Evolutionary conservation across 2,888 invertebrate genomes (phyloP).

Genomic region (Mongoloraphidia duomilia): DNA sequence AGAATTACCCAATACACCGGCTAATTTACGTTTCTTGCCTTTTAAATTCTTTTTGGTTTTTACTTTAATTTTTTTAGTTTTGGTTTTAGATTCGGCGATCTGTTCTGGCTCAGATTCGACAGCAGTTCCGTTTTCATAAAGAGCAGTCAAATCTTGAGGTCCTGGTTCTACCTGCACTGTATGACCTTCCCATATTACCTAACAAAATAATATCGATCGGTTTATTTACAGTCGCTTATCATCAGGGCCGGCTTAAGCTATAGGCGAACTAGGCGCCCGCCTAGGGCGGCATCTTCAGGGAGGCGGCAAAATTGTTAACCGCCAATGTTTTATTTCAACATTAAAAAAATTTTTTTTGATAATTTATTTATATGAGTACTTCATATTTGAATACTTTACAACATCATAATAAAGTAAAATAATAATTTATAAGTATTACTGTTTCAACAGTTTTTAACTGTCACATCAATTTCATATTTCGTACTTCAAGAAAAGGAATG

Average conservation of each 20-base stretch:
- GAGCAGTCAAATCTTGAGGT: constrained; percentile 22
- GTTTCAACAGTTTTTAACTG: no score
- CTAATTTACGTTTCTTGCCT: constrained; percentile 34
- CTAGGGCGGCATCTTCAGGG: no score
- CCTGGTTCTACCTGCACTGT: constrained; percentile 45
- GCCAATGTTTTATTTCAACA: no score
- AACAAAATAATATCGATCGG: constrained; percentile 18
- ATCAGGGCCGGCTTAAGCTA: not conserved
- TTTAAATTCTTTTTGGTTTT: constrained; percentile 26
- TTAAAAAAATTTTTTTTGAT: no score
- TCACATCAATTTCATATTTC: no score
- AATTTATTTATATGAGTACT: no score
- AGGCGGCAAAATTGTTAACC: no score
- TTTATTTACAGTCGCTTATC: not conserved
- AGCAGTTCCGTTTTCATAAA: constrained; percentile 20
- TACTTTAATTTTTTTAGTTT: constrained; percentile 28
- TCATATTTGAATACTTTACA: no score
- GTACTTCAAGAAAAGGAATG: no score
- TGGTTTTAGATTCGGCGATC: constrained; percentile 22
- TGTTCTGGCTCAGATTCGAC: constrained; percentile 17
- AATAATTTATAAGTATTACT: no score
- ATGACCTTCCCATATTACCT: constrained; percentile 53
- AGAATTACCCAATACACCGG: constrained; percentile 25
- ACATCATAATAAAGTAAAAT: no score
- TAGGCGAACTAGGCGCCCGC: no score